A percentile compares a stretch with the other conserved stretches of the same genome.
Conservation (phyloP, 2,797 vertebrate species). For the Nothura maculosa region DNA sequence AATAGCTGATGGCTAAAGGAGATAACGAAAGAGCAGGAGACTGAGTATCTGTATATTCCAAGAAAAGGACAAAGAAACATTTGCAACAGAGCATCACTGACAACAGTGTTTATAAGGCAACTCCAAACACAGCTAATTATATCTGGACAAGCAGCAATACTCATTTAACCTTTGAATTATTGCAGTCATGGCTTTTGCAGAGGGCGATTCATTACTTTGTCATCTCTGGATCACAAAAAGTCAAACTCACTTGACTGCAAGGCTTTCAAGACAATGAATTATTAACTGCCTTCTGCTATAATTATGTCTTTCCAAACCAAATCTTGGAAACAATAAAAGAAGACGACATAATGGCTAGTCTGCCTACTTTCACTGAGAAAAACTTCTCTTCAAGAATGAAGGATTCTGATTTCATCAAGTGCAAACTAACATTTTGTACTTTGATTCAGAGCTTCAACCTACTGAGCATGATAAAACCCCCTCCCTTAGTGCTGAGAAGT, state of each 20-base stretch:
- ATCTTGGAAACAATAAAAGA: slow-evolving; percentile 40
- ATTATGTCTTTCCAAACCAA: slow-evolving; percentile 50
- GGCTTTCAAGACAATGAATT: slow-evolving; percentile 26
- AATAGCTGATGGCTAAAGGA: background rate
- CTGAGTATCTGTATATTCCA: background rate
- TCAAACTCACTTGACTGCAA: slow-evolving; percentile 37
- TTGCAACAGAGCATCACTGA: background rate
- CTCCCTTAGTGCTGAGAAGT: background rate
- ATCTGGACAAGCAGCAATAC: background rate
- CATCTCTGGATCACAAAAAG: slow-evolving; percentile 6
- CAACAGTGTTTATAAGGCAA: background rate
- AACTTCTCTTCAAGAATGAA: background rate
- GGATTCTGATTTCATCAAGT: background rate
- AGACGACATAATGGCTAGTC: background rate
- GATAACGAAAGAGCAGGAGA: background rate
- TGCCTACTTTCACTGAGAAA: background rate
- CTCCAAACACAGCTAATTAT: background rate
- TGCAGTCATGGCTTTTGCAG: background rate
- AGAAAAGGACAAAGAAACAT: background rate
- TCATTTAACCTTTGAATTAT: slow-evolving; percentile 3
- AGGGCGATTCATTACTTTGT: background rate
- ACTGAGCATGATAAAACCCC: background rate
- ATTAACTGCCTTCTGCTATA: slow-evolving; percentile 41
- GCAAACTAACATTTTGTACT: background rate
- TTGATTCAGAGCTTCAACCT: background rate